A percentile compares a stretch with the other conserved stretches of the same genome.
Evolutionary conservation across 2,888 invertebrate genomes (phyloP).

Genomic region (Pinctada fucata): DNA sequence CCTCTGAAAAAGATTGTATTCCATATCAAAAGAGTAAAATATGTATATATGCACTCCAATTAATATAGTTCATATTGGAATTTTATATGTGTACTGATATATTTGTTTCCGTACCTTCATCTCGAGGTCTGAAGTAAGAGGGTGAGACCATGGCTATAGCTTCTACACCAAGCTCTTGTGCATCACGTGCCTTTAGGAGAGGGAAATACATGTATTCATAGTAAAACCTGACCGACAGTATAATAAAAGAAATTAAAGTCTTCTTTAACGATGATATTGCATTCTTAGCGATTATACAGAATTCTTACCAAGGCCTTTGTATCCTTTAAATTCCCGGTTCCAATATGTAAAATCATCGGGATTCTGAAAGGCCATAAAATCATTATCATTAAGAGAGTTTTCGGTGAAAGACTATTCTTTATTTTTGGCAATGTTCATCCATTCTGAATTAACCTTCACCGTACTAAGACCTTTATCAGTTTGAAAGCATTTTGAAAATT

Average conservation of each 20-base stretch:
- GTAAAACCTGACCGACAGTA: neutral
- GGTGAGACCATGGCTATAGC: constrained; percentile 72
- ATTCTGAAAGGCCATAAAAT: constrained; percentile 26
- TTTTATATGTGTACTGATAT: too few relatives aligned
- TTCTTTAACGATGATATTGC: too few relatives aligned
- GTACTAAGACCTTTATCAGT: too few relatives aligned
- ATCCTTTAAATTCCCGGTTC: constrained; percentile 50
- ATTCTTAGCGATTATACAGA: too few relatives aligned
- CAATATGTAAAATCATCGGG: constrained; percentile 52
- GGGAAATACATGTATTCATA: neutral
- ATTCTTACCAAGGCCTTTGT: constrained; percentile 45
- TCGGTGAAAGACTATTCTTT: too few relatives aligned
- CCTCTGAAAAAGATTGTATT: constrained; percentile 56
- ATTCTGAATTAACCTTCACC: too few relatives aligned
- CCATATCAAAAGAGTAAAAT: neutral
- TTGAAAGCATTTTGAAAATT: too few relatives aligned
- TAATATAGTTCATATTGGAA: too few relatives aligned
- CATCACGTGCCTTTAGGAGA: constrained; percentile 68
- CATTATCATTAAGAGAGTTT: too few relatives aligned
- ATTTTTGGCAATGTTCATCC: too few relatives aligned
- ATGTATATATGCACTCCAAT: too few relatives aligned
- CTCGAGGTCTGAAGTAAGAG: constrained; percentile 68
- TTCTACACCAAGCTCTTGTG: constrained; percentile 63
- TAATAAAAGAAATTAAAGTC: too few relatives aligned
- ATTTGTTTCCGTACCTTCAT: constrained; percentile 57